Evolutionary conservation across 2,797 vertebrate species (phyloP), one percentile per base, ranked within the genome.

Genomic region (Oreonectes daqikongensis): DNA sequence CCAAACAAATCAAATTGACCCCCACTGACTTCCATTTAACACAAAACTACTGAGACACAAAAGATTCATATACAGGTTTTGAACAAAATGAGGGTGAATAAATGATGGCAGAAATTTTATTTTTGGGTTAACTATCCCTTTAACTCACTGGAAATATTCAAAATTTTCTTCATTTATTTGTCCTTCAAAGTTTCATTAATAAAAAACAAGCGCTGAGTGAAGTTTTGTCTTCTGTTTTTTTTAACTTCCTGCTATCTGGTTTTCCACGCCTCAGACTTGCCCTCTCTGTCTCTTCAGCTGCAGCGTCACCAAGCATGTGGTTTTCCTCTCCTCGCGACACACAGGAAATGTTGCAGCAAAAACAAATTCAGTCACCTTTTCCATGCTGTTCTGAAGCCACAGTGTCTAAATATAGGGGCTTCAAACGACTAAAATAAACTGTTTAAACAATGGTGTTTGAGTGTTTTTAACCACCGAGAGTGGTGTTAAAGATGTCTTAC

Each of bases 281-380:
- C 77, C 79, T 84, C 81, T 87, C 74, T 86, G 79, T 87, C 75
- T 86, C 77, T 78, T 40, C 89, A 84, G 88, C 46, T 14, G 85
- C 84, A 82, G 83, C 90, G 90, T 94, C 93, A 93, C 92, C 61
- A 86, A 84, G 72, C 83, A 80, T 89, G 91, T 85, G 91, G 91
- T 89, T 92, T 92, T 90, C 86, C 86, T 91, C 91, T 85, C 84
- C 87, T 86, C 84, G 84, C 78, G 73, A 83, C 79, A 83, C 85
- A 91, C 91, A 94, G 93, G 93, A 94, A 94, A 89, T 86, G 86
- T 90, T 88, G 82, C 89, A 89, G 85, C 82, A 90, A 93, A 91
- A 93, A 93, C 92, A 93, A 89, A 91, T 90, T 87, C 82, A 91
- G 91, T 93, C 92, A 94, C 89, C 91, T 89, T 94, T 94, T 94